phyloP scores from a whole-genome alignment of 2,888 invertebrate genomes.

The Zygogramma bicolorata region DNA sequence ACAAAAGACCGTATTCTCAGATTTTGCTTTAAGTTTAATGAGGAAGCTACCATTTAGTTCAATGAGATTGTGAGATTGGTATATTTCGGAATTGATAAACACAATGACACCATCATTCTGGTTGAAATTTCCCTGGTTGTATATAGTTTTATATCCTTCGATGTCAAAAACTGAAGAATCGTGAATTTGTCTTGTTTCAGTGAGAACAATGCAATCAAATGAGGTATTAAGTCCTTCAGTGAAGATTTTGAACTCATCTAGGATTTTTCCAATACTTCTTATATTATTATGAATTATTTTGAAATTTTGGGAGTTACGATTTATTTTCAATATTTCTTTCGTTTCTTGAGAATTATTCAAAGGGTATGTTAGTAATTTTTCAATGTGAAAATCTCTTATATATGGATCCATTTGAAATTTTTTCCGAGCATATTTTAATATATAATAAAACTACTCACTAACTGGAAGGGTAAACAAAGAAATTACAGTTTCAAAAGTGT shows the following conservation, averaged over 20 bases:
- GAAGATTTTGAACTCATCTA: conserved; percentile 2
- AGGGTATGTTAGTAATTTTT: not conserved
- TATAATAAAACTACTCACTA: too few species aligned
- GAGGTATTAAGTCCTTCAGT: not conserved
- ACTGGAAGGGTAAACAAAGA: too few species aligned
- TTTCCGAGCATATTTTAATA: too few species aligned
- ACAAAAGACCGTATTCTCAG: not conserved
- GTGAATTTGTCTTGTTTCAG: not conserved
- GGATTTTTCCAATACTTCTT: not conserved
- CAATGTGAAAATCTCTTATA: not conserved
- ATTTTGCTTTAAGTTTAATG: not conserved
- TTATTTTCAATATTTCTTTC: not conserved
- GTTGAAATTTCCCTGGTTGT: not conserved
- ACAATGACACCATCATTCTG: not conserved
- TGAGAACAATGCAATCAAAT: not conserved
- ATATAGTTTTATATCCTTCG: not conserved
- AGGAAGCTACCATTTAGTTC: not conserved
- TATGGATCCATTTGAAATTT: not conserved
- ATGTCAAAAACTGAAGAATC: not conserved
- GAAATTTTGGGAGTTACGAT: not conserved
- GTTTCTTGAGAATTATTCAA: not conserved
- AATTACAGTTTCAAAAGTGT: too few species aligned
- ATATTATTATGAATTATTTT: not conserved
- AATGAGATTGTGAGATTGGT: too few species aligned
- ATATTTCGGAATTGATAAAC: not conserved